A percentile compares a stretch with the other conserved stretches of the same genome.
Conservation (phyloP, 2,797 vertebrate genomes). For the Halcyon leucocephala region DNA sequence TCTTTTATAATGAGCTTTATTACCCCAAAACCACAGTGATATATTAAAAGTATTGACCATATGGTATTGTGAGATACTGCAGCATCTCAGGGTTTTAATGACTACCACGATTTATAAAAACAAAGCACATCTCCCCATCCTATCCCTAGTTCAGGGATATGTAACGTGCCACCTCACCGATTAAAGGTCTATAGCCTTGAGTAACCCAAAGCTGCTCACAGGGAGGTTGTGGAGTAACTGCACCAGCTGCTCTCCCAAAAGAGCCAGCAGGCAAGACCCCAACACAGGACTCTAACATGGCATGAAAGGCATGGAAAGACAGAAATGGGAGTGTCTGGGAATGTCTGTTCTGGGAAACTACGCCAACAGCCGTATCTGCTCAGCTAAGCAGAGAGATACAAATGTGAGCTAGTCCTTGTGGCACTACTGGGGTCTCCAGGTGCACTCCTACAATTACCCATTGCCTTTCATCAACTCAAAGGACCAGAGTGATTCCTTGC, state of each 20-base stretch:
- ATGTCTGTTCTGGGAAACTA: neutral
- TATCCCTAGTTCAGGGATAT: neutral
- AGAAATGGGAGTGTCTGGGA: neutral
- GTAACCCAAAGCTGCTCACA: neutral
- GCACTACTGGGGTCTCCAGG: neutral
- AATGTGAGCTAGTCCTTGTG: neutral
- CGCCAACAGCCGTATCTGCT: neutral
- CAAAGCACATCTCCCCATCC: neutral
- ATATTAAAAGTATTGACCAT: neutral
- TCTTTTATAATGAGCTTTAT: neutral
- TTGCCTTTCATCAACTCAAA: neutral
- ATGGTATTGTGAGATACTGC: neutral
- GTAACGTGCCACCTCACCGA: neutral
- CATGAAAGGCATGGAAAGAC: neutral
- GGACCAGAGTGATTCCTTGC: neutral
- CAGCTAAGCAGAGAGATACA: neutral
- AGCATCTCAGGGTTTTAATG: neutral
- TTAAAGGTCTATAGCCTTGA: neutral
- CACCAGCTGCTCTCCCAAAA: neutral
- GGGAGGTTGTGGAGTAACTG: neutral
- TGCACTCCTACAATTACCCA: accelerated
- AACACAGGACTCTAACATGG: neutral
- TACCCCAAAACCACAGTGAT: neutral
- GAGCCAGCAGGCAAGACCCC: accelerated
- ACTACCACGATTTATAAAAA: neutral